phyloP scores from a whole-genome alignment of 1,140 invertebrate species.

The Sarcophaga peregrina region DNA sequence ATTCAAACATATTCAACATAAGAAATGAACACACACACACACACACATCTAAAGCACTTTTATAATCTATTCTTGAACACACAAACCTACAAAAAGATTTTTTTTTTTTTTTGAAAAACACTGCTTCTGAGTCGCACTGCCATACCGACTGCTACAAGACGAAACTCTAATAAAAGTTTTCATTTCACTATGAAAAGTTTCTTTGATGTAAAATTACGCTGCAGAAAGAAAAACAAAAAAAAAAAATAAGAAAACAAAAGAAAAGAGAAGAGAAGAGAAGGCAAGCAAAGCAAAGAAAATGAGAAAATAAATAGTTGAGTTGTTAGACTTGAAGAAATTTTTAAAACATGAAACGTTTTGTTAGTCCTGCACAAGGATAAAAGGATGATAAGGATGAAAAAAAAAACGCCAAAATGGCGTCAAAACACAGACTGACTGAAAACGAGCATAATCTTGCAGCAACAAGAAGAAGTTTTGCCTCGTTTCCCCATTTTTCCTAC shows the following conservation, averaged over 20 bases:
- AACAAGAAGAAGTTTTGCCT: neutral
- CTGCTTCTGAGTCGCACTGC: too few relatives aligned
- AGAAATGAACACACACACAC: neutral
- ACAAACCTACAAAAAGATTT: too few relatives aligned
- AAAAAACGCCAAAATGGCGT: neutral
- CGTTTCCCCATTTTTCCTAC: neutral
- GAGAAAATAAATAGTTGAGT: slow-evolving; percentile 19
- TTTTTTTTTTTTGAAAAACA: too few relatives aligned
- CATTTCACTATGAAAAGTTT: neutral
- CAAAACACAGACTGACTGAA: neutral
- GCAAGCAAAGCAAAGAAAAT: neutral
- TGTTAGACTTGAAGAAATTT: slow-evolving; percentile 14
- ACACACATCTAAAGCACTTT: too few relatives aligned
- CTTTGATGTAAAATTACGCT: slow-evolving; percentile 5
- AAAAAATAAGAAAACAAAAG: too few relatives aligned
- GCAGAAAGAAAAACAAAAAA: too few relatives aligned
- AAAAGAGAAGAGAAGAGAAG: neutral
- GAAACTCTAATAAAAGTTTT: slow-evolving; percentile 9
- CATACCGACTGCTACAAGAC: neutral
- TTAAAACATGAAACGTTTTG: neutral
- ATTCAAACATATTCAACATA: neutral
- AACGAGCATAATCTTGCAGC: slow-evolving; percentile 16
- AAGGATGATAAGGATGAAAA: too few relatives aligned
- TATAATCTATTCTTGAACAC: too few relatives aligned
- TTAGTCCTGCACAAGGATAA: neutral